Evolutionary conservation across 2,797 vertebrate genomes (phyloP), one percentile per base, ranked within the genome.

Genomic region (Cuculus canorus): DNA sequence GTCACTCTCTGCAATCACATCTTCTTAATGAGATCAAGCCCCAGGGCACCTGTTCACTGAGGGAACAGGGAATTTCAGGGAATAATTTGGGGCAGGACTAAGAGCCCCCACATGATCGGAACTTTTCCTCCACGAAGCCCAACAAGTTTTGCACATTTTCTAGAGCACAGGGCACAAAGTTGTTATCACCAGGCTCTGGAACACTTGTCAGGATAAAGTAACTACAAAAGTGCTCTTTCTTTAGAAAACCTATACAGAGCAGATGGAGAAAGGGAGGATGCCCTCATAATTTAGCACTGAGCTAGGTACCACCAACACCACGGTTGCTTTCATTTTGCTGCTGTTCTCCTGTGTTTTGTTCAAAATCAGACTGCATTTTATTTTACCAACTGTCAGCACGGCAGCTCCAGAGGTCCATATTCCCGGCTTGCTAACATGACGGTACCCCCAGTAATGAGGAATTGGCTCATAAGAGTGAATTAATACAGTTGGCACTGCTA

Each of bases 11-110:
- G 2, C 35, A 73, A 17, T 35, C 33, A 72, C 65, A 39, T 23
- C 35, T 37, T 23, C 35, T 37, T 39, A 15, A 14, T 35, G 45
- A 15, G 22, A 48, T 52, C 70, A 71, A 76, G 63, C 25, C 22
- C 53, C 2, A 0, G 17, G 9, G 23, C n/a, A 72, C 30, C 78
- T 18, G 11, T 17, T 57, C 56, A 54, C 19, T 23, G 63, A 65
- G 37, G 63, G 28, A 89, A 78, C 0, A 0, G 13, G 0, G 6
- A 24, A 25, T 41, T 78, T 82, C 25, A 63, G 39, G 14, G 25
- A 50, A 41, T 37, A 28, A 43, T n/a, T 14, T 75, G 48, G 35
- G 24, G 13, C 48, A 35, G 35, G 28, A 59, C 69, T 70, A 11
- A 1, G 5, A 56, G 61, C 18, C 19, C 21, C 54, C 64, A 24